phyloP scores from a whole-genome alignment of 2,888 invertebrate species.

The Zaprionus bogoriensis region DNA sequence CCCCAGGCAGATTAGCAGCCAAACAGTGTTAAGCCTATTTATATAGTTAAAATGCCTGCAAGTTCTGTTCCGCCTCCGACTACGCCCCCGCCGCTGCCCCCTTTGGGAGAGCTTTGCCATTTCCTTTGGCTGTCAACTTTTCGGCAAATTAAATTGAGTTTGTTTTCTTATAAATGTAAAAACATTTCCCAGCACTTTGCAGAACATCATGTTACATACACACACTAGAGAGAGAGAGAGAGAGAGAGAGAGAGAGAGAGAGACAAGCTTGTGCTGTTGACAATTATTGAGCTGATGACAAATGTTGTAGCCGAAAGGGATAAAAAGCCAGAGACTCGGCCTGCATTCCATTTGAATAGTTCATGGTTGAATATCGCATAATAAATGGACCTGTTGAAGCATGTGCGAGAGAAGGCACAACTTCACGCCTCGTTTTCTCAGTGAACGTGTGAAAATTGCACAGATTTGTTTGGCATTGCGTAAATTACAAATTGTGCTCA shows the following conservation, averaged over 20 bases:
- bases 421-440: background rate
- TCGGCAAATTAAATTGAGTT: slow-evolving; percentile 70
- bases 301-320: slow-evolving; percentile 36
- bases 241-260: background rate
- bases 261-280: slow-evolving; percentile 32
- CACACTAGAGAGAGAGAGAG: background rate
- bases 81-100: background rate
- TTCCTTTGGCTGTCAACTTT: slow-evolving; percentile 48
- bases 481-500: background rate
- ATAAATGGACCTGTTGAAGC: slow-evolving; percentile 21
- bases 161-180: slow-evolving; percentile 64
- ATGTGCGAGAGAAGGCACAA: no score
- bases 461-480: background rate
- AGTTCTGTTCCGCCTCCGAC: slow-evolving; percentile 3
- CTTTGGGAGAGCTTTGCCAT: slow-evolving; percentile 3
- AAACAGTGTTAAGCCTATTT: slow-evolving; percentile 67
- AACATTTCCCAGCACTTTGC: slow-evolving; percentile 64
- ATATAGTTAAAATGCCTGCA: slow-evolving; percentile 61
- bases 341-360: slow-evolving; percentile 11
- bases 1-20: slow-evolving; percentile 67
- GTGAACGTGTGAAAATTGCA: background rate
- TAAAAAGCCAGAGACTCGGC: background rate
- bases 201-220: slow-evolving; percentile 38
- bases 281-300: slow-evolving; percentile 67
- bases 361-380: slow-evolving; percentile 6